Conservation (phyloP, 2,888 invertebrate genomes). For the Apeira syringaria region DNA sequence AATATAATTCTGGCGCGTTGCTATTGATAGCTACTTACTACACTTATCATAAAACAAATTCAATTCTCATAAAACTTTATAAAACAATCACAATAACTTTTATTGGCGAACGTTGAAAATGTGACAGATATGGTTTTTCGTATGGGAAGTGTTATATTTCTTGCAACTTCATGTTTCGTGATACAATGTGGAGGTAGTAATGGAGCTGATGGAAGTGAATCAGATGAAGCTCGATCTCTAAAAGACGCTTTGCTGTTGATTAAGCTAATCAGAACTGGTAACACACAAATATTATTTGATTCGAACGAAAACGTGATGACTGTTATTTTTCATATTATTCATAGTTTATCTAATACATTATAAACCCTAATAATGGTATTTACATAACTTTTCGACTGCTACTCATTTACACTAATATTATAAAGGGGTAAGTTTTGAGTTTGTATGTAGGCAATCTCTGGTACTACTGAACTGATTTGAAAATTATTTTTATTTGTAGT, state of each 20-base stretch:
- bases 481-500: too few relatives aligned
- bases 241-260: constrained; percentile 51
- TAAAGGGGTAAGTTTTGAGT: too few relatives aligned
- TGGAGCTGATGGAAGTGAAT: constrained; percentile 13
- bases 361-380: too few relatives aligned
- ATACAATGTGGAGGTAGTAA: constrained; percentile 1
- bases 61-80: constrained; percentile 23
- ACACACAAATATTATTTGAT: too few relatives aligned
- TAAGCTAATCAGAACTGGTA: constrained; percentile 51
- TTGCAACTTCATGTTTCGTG: constrained; percentile 21
- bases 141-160: constrained; percentile 23
- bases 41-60: constrained; percentile 14
- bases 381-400: too few relatives aligned
- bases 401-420: too few relatives aligned
- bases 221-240: constrained; percentile 42
- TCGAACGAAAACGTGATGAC: not conserved
- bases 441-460: too few relatives aligned
- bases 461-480: too few relatives aligned
- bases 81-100: constrained; percentile 15
- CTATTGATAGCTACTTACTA: too few relatives aligned
- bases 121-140: constrained; percentile 37
- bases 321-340: too few relatives aligned
- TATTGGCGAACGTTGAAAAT: constrained; percentile 21
- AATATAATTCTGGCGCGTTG: too few relatives aligned
- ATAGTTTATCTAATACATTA: too few relatives aligned